These are phyloP conservation scores for Pogonognathellus flavescens DNA, from an alignment of 1,140 invertebrate genomes.

Conservation along the genomic window DNA sequence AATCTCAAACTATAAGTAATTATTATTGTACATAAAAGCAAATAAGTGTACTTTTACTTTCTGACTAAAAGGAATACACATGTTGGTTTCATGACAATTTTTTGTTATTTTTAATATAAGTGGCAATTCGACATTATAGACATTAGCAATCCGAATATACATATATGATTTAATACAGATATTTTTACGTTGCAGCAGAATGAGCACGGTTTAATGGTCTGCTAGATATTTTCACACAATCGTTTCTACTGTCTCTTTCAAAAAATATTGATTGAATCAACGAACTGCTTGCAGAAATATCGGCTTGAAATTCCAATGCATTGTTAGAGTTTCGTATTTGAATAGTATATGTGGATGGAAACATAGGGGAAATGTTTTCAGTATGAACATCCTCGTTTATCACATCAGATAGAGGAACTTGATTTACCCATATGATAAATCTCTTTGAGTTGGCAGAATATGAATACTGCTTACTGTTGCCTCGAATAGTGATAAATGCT, in stretches of 20 bases:
- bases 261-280: neutral
- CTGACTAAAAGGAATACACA: no score
- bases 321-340: neutral
- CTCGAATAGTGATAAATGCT: neutral
- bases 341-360: neutral
- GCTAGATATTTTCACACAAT: neutral
- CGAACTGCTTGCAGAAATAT: neutral
- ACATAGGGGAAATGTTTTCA: neutral
- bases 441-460: neutral
- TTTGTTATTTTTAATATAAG: no score
- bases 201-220: no score
- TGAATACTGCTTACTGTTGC: neutral
- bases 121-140: no score
- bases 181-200: no score
- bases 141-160: no score
- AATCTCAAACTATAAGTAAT: no score
- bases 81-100: no score
- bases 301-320: neutral
- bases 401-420: neutral
- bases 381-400: neutral
- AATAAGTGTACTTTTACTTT: no score
- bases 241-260: neutral
- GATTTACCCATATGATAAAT: neutral
- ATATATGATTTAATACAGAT: no score
- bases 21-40: no score